Percentiles rank a stretch among this genome's conserved stretches.
Evolutionary conservation across 1,140 invertebrate species (phyloP).

Genomic region (Zaprionus africanus): DNA sequence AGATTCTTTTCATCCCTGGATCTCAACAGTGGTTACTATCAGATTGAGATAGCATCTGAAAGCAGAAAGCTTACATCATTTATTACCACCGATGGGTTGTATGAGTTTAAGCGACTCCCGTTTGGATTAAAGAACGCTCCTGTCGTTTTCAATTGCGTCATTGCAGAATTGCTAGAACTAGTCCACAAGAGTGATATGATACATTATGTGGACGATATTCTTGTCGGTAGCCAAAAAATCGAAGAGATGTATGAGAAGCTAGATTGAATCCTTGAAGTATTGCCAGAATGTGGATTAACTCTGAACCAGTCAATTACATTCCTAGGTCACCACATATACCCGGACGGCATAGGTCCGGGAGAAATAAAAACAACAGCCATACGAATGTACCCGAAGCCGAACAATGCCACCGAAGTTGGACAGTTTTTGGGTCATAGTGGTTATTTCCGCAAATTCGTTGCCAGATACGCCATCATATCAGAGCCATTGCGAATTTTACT

Average conservation of each 20-base stretch:
- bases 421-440: no score
- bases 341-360: no score
- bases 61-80: no score
- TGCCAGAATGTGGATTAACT: slow-evolving; percentile 52
- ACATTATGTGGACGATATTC: slow-evolving; percentile 15
- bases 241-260: slow-evolving; percentile 12
- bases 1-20: neutral
- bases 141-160: slow-evolving; percentile 9
- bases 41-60: no score
- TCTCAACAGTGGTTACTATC: no score
- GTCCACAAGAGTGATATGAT: neutral
- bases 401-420: no score
- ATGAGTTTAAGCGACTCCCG: slow-evolving; percentile 5
- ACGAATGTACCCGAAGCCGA: no score
- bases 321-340: no score
- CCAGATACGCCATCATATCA: neutral
- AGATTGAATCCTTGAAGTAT: neutral
- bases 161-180: neutral
- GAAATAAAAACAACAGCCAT: no score
- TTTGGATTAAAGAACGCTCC: slow-evolving; percentile 4
- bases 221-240: neutral
- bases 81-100: neutral
- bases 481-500: neutral
- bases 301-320: no score
- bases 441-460: neutral